Base-by-base conservation (phyloP, 2,888 invertebrate genomes). In the Eupelmus urozonus region DNA sequence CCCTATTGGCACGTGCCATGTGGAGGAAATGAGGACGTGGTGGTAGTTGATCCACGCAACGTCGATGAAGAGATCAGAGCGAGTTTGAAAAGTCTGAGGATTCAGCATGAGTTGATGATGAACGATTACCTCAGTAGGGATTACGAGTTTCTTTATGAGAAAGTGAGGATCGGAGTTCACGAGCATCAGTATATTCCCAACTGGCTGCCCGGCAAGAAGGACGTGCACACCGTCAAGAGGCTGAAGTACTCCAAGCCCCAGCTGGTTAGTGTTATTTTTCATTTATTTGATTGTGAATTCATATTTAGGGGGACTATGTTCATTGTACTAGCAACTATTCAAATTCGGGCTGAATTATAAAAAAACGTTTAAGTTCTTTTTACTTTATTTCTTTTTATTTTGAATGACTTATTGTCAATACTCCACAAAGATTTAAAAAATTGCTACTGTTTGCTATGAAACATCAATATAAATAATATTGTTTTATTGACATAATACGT, bases 181-280 rank as follows among this genome's bases (percentile, higher is more conserved):
- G 85, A 89, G 53, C 86, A 89, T 76, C 90, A 90, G 80, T 90
- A 89, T 79, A 87, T 89, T 55, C 90, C 90, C 1, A 90, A 88
- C 72, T 90, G 90, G 90, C 76, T 90, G 25, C 90, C 90, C 0
- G 87, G 88, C 51, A 85, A 85, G 65, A 86, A 84, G 53, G 89
- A 89, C 71, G 84, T 86, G 20, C 83, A 84, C 60, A 65, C 77
- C 1, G 72, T 90, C 9, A 85, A 82, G 72, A 85, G 78, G 72
- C 70, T 80, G 0, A 75, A 53, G 27, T 29, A 76, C 55, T 9
- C 45, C 40, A 69, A 71, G 18, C 78, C 78, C 0, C 67, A 72
- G n/a, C 1, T 71, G 78, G 80, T 80, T 16, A 72, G 80, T 78
- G 20, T 4, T 34, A 3, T 3, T 34, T 45, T 45, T 45, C 13